Base-by-base conservation (phyloP, 2,797 vertebrate species). In the Hephaestus fuliginosus region DNA sequence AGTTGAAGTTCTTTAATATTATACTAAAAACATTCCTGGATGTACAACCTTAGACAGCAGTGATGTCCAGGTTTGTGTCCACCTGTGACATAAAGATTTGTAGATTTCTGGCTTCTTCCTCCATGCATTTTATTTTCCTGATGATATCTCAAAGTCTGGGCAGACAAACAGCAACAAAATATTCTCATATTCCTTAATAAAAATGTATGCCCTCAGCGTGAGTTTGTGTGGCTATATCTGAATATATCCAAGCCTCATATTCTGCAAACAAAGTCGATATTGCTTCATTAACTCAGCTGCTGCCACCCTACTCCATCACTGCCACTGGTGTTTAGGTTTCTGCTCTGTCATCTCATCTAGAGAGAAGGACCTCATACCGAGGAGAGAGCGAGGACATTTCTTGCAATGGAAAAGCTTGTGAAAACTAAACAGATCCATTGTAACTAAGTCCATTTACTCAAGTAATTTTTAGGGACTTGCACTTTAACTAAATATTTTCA, bases 241-340 rank as follows among this genome's bases (percentile, higher is more conserved):
- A 79, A 56, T 67, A 49, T 62, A 55, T 52, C 28, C 60, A 70
- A 74, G 55, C 61, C n/a, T 56, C 30, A n/a, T 62, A 41, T 55
- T 66, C 28, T 61, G 48, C 74, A 66, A 60, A 71, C 66, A 76
- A 58, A 71, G 53, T 55, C 7, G 67, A 61, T 61, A 58, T 65
- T 70, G 44, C 53, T 58, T 53, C 53, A 67, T 66, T 81, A 76
- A 71, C 46, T 81, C 44, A 17, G 67, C 61, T 65, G 72, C 65
- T 41, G 70, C 49, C 0, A 0, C 36, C 17, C 1, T 17, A 53
- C 65, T 75, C 66, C 52, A 48, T 76, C 80, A 65, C 65, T 70
- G 67, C 73, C 53, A 41, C 49, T 51, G 52, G 20, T 46, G 51
- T 53, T 67, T 79, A 67, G n/a, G n/a, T 41, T 62, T 62, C 28